Evolutionary conservation across 2,888 invertebrate genomes (phyloP), one percentile per base, ranked within the genome.

Genomic region (Amphipoea oculea): DNA sequence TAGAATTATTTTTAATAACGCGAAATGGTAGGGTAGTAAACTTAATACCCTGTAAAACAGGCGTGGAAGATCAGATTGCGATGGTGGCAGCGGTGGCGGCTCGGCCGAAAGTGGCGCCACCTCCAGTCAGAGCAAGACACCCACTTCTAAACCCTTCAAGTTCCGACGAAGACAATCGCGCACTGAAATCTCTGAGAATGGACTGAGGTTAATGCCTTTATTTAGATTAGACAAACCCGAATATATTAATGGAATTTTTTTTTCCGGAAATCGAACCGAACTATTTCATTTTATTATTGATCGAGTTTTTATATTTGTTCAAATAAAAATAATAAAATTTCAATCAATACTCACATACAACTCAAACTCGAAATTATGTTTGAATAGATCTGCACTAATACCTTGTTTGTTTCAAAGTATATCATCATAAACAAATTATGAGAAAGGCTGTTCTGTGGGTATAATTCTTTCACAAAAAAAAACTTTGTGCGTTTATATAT

Each of bases 91-190:
- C 84, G 96, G 93, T 40, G 95, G 94, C 40, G 96, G 96, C 0
- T 97, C 97, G 0, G 97, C 93, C 2, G 97, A 97, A 78, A 97
- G 97, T 87, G 96, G 96, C 23, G 96, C 96, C 48, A 96, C 96
- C 11, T 96, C 96, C 6, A 96, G 95, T 83, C 96, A 96, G 79
- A 95, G 95, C 88, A 96, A 96, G 90, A 91, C 94, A 5, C 92
- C 94, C 11, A 83, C 93, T n/a, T 90, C 92, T 40, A 96, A 96
- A 88, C 93, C 95, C 6, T 83, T 93, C 67, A 96, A 96, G 87
- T 96, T 94, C 83, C 92, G 96, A 67, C 92, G 96, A 75, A 92
- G 96, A 81, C 94, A 94, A 74, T 94, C 96, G 17, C 92, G 96
- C 40, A 88, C 94, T n/a, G 96, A 96, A 76, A 89, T 93, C 23